Evolutionary conservation across 1,140 invertebrate species (phyloP).

Genomic region (Tyrophagus putrescentiae): DNA sequence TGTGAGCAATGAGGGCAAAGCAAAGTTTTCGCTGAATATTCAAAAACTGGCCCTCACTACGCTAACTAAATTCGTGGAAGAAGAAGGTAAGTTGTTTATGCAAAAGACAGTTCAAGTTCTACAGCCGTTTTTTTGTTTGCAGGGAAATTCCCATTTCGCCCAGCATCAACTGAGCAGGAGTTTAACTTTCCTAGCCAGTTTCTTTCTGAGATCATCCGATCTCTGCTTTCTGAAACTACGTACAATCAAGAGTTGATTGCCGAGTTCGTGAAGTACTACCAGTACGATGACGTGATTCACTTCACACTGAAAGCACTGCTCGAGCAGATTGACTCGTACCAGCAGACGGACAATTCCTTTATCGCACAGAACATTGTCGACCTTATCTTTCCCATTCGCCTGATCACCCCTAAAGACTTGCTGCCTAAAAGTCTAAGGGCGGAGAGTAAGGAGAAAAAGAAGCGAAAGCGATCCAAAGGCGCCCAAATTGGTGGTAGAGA

Average conservation of each 20-base stretch:
- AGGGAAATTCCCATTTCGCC: conserved; percentile 15
- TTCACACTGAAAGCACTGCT: conserved; percentile 37
- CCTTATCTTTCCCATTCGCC: conserved; percentile 40
- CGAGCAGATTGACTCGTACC: conserved; percentile 38
- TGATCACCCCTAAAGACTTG: conserved; percentile 26
- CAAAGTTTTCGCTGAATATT: not conserved
- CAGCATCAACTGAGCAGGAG: not conserved
- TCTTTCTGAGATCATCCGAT: conserved; percentile 37
- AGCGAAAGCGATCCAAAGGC: conserved; percentile 27
- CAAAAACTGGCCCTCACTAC: not conserved
- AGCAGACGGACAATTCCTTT: conserved; percentile 31
- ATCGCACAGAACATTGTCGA: conserved; percentile 52
- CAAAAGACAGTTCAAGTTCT: not conserved
- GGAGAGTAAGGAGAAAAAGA: conserved; percentile 2
- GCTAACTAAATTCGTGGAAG: conserved; percentile 13
- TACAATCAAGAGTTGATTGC: conserved; percentile 39
- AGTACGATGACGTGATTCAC: conserved; percentile 44
- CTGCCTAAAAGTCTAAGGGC: conserved; percentile 23
- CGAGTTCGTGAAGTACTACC: conserved; percentile 46
- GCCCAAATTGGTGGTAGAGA: conserved; percentile 1
- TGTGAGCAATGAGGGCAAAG: not conserved
- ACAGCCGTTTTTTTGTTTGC: not conserved
- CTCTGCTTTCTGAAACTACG: conserved; percentile 40
- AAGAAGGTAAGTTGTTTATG: conserved; percentile 12
- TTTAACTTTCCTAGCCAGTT: not conserved